Evolutionary conservation across 2,113 vertebrate genomes (phyloP).

Genomic region (Eonycteris spelaea): DNA sequence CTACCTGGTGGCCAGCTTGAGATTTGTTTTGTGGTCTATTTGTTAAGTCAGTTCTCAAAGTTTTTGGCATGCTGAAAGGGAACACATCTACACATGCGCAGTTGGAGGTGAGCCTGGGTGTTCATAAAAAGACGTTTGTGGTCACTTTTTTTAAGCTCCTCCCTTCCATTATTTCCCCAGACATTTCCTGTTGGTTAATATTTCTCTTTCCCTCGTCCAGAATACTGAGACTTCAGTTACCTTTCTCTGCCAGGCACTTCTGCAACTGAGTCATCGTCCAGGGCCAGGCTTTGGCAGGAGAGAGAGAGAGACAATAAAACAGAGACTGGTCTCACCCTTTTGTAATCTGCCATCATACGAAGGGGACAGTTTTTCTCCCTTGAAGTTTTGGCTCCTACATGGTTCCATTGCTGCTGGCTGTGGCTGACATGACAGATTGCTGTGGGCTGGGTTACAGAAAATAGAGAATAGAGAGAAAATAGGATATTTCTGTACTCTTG

Average conservation of each 20-base stretch:
- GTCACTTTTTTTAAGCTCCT: not conserved
- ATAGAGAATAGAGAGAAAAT: not conserved
- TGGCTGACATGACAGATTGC: not conserved
- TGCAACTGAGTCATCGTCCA: fast-evolving
- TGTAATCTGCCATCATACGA: not conserved
- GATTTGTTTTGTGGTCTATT: fast-evolving
- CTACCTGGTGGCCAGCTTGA: fast-evolving
- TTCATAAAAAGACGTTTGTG: not conserved
- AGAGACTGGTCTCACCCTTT: not conserved
- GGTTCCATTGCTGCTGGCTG: not conserved
- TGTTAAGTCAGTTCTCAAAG: not conserved
- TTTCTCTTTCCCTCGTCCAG: not conserved
- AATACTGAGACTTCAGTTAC: not conserved
- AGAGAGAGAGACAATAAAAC: not conserved
- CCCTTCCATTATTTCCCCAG: not conserved
- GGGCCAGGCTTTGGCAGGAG: not conserved
- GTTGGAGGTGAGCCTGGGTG: not conserved
- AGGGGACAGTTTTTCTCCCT: not conserved
- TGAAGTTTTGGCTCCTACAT: not conserved
- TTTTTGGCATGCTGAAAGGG: not conserved
- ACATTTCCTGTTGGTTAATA: not conserved
- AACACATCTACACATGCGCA: not conserved
- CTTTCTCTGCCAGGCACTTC: not conserved
- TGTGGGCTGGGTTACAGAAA: no score
- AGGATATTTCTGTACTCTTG: not conserved